Evolutionary conservation across 2,113 vertebrate species (phyloP), one percentile per base, ranked within the genome.

Genomic region (Vulpes vulpes): DNA sequence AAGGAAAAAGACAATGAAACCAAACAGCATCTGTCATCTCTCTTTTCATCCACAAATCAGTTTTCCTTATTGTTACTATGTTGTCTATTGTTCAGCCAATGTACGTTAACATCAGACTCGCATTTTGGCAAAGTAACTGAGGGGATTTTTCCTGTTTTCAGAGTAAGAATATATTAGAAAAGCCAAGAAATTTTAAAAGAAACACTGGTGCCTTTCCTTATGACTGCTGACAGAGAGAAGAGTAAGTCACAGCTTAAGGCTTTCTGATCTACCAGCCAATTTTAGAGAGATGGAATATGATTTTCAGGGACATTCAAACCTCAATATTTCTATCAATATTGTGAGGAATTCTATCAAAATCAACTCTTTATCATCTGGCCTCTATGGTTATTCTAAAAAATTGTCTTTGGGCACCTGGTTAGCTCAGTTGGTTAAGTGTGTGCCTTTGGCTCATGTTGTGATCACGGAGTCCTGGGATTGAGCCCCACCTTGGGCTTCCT

Each of bases 1-100:
- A 49, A 93, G n/a, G 25, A 57, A 53, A 90, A 97, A 30, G 60
- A 91, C 91, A 57, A 30, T 76, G 89, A 38, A 53, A 95, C 91
- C 97, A 93, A 65, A 89, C 43, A 3, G 3, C 79, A 17, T 49
- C 79, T 67, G 82, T 62, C 49, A 60, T 96, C 14, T 93, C 35
- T 94, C 49, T 86, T 1, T 71, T 95, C 25, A 32, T 12, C 23
- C 83, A 11, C 4, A 49, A 83, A 8, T 98, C 85, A 25, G 0
- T 22, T 97, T 97, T 88, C 65, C 0, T 89, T 11, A 30, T 84
- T 96, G 49, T 59, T 95, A 92, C 23, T 73, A 15, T 10, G n/a
- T 0, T 0, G 7, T 95, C 11, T 91, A 0, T 90, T 11, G 91
- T 96, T 67, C 43, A 49, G 53, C 7, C 5, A 69, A 9, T 25